A percentile compares a stretch with the other conserved stretches of the same genome.
These are phyloP conservation scores for Hylia prasina DNA, from an alignment of 2,113 vertebrate species.

Conservation along the genomic window DNA sequence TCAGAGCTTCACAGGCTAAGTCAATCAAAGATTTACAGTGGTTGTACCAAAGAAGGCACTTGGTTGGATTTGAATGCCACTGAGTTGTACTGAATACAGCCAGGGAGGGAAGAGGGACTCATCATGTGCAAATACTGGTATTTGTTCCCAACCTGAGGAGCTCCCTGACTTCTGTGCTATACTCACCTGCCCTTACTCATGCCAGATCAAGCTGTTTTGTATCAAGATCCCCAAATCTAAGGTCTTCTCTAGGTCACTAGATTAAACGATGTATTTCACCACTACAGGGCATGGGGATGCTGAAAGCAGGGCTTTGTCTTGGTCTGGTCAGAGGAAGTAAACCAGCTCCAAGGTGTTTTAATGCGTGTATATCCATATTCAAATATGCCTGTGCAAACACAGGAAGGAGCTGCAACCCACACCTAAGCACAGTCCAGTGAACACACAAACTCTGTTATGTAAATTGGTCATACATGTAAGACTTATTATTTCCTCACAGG, in stretches of 20 bases:
- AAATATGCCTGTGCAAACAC: neutral
- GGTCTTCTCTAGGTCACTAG: neutral
- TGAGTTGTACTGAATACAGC: neutral
- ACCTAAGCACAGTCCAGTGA: neutral
- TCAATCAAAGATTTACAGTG: neutral
- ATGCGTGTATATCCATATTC: neutral
- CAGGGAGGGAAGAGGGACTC: neutral
- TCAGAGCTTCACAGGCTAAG: neutral
- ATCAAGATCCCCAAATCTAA: neutral
- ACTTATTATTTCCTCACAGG: neutral
- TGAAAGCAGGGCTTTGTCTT: neutral
- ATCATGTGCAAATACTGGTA: neutral
- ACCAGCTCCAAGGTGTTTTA: neutral
- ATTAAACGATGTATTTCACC: neutral
- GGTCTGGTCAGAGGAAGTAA: neutral
- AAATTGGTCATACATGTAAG: neutral
- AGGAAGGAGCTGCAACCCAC: neutral
- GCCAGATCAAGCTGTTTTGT: neutral
- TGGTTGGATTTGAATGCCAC: neutral
- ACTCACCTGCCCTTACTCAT: neutral
- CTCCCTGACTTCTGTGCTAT: neutral
- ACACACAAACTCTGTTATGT: neutral
- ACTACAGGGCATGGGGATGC: neutral
- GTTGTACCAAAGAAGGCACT: neutral
- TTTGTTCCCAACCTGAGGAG: neutral